Evolutionary conservation across 92 coral and sea anemone genomes (phyloP), one percentile per base, ranked within the genome.

Genomic region (Umimayanthus chanpuru): DNA sequence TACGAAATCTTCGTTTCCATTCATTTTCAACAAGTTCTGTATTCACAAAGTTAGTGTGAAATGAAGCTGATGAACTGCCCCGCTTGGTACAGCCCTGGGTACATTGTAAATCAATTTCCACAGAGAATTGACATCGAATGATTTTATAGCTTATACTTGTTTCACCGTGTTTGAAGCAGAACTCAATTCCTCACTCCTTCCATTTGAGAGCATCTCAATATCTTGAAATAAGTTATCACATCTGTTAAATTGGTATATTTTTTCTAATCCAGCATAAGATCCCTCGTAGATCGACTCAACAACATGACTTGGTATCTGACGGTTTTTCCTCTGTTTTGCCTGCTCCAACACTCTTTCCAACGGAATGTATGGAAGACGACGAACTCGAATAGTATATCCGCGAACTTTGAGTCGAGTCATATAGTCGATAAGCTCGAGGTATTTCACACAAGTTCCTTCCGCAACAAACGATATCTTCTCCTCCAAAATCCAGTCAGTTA

Each of bases 401-500:
- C 92, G 94, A 9, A 90, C 83, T 86, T 95, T 95, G 49, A 97
- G 90, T 21, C 99, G 93, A 44, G 92, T 90, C 96, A 97, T 91
- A 81, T 95, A 97, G 77, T 95, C 97, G 9, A 94, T 94, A 21
- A 97, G 95, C 78, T 97, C 99, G 43, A 86, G 74, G 70, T 91
- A 92, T 82, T 94, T 97, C 40, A 97, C 99, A 82, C 99, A 97
- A n/a, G 99, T 97, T 20, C 98, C 98, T 84, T 95, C 98, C 16
- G 99, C 99, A 21, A 97, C 96, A 79, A 97, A 97, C 86, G 98
- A 95, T 4, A 97, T 97, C 80, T 91, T 97, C 82, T 93, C 92
- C 70, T 90, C 94, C 95, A 97, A 87, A 53, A 97, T 97, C 99
- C 99, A 97, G 92, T 97, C 99, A 6, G 99, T 97, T 70, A 97